phyloP scores from a whole-genome alignment of 2,113 vertebrate species.

The Forbesichthys agassizii region DNA sequence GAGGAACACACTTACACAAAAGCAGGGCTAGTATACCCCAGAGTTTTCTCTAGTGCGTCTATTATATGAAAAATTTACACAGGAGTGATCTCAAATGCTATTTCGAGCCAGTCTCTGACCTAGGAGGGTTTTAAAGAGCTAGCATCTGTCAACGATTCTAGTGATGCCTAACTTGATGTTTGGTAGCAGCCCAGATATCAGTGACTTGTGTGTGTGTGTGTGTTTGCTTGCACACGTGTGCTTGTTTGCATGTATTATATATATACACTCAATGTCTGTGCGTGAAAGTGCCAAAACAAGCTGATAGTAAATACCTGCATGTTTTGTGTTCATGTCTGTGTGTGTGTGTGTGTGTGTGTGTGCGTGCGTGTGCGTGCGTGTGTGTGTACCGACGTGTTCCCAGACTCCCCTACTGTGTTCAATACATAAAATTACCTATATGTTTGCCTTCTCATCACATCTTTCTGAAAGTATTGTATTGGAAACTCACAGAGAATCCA shows the following conservation, averaged over 20 bases:
- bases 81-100: slow-evolving; percentile 80
- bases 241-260: not conserved
- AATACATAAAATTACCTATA: slow-evolving; percentile 24
- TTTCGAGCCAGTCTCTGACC: slow-evolving; percentile 75
- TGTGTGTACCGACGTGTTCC: not conserved
- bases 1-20: slow-evolving; percentile 39
- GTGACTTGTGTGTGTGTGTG: not conserved
- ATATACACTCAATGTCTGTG: not conserved
- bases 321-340: not conserved
- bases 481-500: slow-evolving; percentile 37
- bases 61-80: slow-evolving; percentile 79
- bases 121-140: slow-evolving; percentile 74
- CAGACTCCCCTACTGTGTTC: slow-evolving; percentile 27
- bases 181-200: slow-evolving; percentile 3
- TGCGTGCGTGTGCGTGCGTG: not conserved
- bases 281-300: not conserved
- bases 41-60: slow-evolving; percentile 62
- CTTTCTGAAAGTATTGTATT: not conserved
- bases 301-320: not conserved
- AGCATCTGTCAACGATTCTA: slow-evolving; percentile 43
- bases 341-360: not conserved
- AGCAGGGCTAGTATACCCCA: slow-evolving; percentile 63
- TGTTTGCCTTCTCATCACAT: slow-evolving; percentile 29
- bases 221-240: too few species aligned
- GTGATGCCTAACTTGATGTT: slow-evolving; percentile 24